Evolutionary conservation across 1,140 invertebrate genomes (phyloP), one percentile per base, ranked within the genome.

Genomic region (Colletes latitarsis): DNA sequence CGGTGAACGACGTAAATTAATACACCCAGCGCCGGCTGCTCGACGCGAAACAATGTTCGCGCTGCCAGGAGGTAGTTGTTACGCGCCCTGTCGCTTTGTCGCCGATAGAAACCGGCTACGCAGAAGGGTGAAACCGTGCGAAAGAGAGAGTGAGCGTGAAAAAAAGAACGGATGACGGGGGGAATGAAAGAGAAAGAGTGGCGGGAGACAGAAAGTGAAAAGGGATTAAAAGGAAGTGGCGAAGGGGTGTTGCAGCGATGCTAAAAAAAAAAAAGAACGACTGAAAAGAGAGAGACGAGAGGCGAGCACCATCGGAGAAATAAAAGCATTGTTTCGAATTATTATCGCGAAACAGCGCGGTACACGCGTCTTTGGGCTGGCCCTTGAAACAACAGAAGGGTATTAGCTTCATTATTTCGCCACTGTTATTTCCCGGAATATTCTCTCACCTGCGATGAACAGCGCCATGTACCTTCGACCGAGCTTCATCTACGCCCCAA

Each of bases 1-100:
- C 15, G 14, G 14, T 6, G 71, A 67, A 74, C 77, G 14, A n/a
- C 66, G 76, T 72, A 82, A 80, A 82, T 82, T 82, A 82, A 80
- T 71, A 66, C 64, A 41, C 49, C 49, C 62, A 72, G 43, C 49
- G 39, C 14, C 19, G 57, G 75, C 52, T 82, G 55, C 69, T 72
- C 46, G 76, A 67, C 21, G 69, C 60, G 75, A 62, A 78, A 79
- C 81, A 82, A 82, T 82, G 79, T 82, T 79, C 80, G 63, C 66
- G 41, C 15, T 17, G n/a, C 21, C 6, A 21, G n/a, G 60, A 19
- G 70, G 77, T 17, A 21, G 46, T 75, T 80, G 63, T 67, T 80
- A 74, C 71, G 71, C 71, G 71, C 67, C 63, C 58, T 70, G 77
- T 43, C 71, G 69, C 77, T 80, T 75, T 79, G 77, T 79, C 60